Percentiles rank a stretch among this genome's conserved stretches.
phyloP scores from a whole-genome alignment of 2,888 invertebrate species.

The Pherbina coryleti region DNA sequence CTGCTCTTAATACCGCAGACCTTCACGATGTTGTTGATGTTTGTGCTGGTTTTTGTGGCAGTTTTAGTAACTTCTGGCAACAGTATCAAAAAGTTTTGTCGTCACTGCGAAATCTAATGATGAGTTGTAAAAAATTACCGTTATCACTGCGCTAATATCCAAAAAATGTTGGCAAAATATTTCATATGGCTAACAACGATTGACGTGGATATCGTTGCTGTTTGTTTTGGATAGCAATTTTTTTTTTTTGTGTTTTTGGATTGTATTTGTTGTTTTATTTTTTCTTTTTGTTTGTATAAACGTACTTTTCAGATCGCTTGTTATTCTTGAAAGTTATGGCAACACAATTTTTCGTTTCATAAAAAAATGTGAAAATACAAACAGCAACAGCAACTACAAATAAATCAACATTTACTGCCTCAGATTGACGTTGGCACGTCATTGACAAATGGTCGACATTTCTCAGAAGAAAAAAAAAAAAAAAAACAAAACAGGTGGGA shows the following conservation, averaged over 20 bases:
- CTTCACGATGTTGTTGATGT: background rate
- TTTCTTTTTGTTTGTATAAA: background rate
- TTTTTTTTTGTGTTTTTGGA: background rate
- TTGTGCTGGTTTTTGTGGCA: background rate
- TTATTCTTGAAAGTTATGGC: conserved; percentile 8
- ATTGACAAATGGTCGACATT: conserved; percentile 22
- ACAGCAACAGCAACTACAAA: background rate
- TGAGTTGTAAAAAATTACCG: conserved; percentile 32
- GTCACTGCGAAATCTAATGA: background rate
- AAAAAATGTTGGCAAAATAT: background rate
- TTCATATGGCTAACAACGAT: conserved; percentile 22
- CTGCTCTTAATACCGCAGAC: background rate
- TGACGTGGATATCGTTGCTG: conserved; percentile 19
- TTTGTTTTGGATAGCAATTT: background rate
- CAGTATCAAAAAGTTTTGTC: background rate
- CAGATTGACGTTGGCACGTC: conserved; percentile 19
- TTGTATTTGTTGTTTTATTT: background rate
- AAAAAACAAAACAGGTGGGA: background rate
- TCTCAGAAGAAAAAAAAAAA: background rate
- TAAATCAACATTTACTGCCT: background rate
- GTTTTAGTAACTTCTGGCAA: background rate
- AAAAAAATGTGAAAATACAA: background rate
- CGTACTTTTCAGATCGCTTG: background rate
- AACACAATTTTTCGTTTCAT: background rate
- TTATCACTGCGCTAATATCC: conserved; percentile 27